Base-by-base conservation (phyloP, 2,797 vertebrate species). In the Lutjanus argentimaculatus region DNA sequence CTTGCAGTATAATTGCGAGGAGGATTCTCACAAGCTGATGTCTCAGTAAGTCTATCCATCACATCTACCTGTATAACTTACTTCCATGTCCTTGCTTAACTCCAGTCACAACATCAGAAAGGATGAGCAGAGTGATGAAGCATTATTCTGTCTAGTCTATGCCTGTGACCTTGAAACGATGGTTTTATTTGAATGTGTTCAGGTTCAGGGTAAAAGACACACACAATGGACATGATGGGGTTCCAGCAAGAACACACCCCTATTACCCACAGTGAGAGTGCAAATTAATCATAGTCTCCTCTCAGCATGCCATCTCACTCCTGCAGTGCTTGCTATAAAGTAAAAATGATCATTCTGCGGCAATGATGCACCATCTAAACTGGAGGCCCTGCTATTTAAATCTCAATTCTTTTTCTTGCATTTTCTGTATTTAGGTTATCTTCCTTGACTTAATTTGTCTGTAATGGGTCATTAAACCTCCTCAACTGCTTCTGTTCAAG, bases 141-240 rank as follows among this genome's bases (percentile, higher is more conserved):
- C 68, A 69, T 21, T 45, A 22, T 17, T 36, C 25, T 55, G 63
- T 40, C 45, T 48, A 56, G 2, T 78, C 61, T 78, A 57, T 67
- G 67, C 17, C 21, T 17, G 58, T 86, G 72, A 88, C 89, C 90
- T 91, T 92, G 88, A 83, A 59, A 43, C 7, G 6, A n/a, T 14
- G 48, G 1, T 63, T 73, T 17, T 69, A 19, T 67, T 81, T 76
- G 15, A 58, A 51, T 49, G 69, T 25, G 51, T 56, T 55, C 45
- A 19, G 53, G 19, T 59, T 56, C 4, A 42, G 49, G 40, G 55
- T 65, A 21, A 85, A 53, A 79, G 42, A 48, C 1, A 48, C 13
- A 67, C 21, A 49, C 22, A 46, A 40, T 0, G 11, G 25, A 71
- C 55, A 69, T 12, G n/a, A 69, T 12, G n/a, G 40, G 57, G 43